A percentile compares a stretch with the other conserved stretches of the same genome.
phyloP scores from a whole-genome alignment of 2,888 invertebrate species.

The Athetis lepigone region DNA sequence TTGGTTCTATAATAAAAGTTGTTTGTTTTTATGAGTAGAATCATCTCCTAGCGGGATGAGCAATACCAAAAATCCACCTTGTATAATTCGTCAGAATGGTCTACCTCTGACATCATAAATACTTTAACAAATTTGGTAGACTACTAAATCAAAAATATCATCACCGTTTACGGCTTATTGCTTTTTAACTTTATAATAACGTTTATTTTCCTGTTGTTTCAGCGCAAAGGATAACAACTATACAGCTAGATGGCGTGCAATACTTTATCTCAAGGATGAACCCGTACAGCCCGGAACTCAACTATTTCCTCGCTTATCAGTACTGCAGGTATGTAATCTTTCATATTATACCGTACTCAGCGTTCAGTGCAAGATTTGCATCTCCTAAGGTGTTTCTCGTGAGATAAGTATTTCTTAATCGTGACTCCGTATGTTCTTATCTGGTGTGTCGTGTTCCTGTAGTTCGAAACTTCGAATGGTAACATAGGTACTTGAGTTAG shows the following conservation, averaged over 20 bases:
- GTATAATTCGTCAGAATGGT: too few species aligned
- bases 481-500: slow-evolving; percentile 76
- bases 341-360: slow-evolving; percentile 54
- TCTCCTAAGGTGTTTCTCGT: slow-evolving; percentile 63
- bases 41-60: too few species aligned
- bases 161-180: slow-evolving; percentile 3
- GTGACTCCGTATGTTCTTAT: slow-evolving; percentile 85
- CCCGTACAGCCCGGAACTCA: slow-evolving; percentile 96
- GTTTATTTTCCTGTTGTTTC: slow-evolving; percentile 77
- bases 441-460: slow-evolving; percentile 80
- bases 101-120: too few species aligned
- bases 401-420: slow-evolving; percentile 79
- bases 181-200: slow-evolving; percentile 23
- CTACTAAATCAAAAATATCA: neutral
- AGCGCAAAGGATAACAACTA: slow-evolving; percentile 97
- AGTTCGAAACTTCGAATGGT: slow-evolving; percentile 76
- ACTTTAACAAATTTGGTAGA: neutral
- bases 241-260: slow-evolving; percentile 95
- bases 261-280: slow-evolving; percentile 97
- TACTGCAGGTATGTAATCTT: slow-evolving; percentile 92
- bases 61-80: too few species aligned
- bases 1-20: too few species aligned
- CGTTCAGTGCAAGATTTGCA: slow-evolving; percentile 43
- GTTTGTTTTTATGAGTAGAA: too few species aligned
- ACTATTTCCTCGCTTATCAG: slow-evolving; percentile 96